Percentiles rank a stretch among this genome's conserved stretches.
Conservation (phyloP, 1,140 invertebrate species). For the Trinorchestia longiramus region DNA sequence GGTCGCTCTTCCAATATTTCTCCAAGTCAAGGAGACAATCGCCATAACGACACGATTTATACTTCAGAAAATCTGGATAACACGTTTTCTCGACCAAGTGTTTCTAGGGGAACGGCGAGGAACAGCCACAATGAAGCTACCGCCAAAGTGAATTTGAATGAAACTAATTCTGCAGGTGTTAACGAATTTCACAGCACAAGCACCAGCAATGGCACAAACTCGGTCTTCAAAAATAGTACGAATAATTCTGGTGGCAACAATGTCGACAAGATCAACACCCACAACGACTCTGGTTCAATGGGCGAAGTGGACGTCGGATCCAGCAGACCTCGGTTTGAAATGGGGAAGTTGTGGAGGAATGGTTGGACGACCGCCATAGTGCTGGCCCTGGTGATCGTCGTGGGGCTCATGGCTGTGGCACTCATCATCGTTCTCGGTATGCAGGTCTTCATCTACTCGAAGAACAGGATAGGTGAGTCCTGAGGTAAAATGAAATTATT, state of each 20-base stretch:
- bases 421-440: conserved; percentile 26
- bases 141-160: background rate
- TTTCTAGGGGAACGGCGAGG: background rate
- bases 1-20: background rate
- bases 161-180: background rate
- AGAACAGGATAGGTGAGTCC: conserved; percentile 30
- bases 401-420: conserved; percentile 12
- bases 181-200: background rate
- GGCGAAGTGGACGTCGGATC: background rate
- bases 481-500: background rate
- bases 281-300: background rate
- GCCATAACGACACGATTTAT: background rate
- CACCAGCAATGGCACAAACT: background rate
- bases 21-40: background rate
- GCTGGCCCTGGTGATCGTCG: background rate
- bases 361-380: conserved; percentile 35
- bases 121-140: background rate
- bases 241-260: background rate
- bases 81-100: background rate
- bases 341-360: background rate
- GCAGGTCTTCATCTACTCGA: conserved; percentile 28
- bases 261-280: background rate
- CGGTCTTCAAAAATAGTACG: background rate
- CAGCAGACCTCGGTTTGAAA: background rate
- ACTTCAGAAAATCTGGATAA: background rate